These are phyloP conservation scores for Notospermus geniculatus DNA, from an alignment of 1,140 invertebrate species.

Conservation along the genomic window DNA sequence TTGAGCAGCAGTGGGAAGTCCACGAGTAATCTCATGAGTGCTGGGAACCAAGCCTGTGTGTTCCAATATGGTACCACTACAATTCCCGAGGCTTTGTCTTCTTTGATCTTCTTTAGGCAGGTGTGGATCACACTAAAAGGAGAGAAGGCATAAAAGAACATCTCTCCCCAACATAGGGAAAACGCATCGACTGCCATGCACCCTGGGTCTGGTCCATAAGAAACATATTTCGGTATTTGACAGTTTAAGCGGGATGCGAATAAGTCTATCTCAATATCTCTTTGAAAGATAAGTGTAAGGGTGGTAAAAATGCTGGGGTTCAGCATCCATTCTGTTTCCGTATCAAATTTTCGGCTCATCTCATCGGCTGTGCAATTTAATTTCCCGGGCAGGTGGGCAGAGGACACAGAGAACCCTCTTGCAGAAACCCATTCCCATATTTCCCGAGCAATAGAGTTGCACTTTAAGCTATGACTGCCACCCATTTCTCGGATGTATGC, in stretches of 20 bases:
- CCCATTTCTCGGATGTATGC: neutral
- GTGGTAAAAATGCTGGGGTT: neutral
- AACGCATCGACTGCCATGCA: neutral
- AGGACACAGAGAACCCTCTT: no score
- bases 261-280: neutral
- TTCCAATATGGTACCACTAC: constrained; percentile 1
- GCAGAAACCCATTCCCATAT: no score
- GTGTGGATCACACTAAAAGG: neutral
- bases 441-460: neutral
- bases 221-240: neutral
- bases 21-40: neutral
- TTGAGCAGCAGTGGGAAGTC: neutral
- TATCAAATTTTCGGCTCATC: neutral
- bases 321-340: neutral
- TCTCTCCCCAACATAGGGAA: neutral
- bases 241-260: neutral
- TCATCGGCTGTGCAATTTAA: no score
- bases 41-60: neutral
- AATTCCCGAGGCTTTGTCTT: neutral
- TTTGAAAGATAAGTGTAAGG: neutral
- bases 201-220: neutral
- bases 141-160: neutral
- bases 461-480: neutral
- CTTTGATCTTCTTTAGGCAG: neutral
- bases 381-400: no score